These are phyloP conservation scores for Dromius quadrimaculatus DNA, from an alignment of 2,888 invertebrate genomes.

Conservation along the genomic window DNA sequence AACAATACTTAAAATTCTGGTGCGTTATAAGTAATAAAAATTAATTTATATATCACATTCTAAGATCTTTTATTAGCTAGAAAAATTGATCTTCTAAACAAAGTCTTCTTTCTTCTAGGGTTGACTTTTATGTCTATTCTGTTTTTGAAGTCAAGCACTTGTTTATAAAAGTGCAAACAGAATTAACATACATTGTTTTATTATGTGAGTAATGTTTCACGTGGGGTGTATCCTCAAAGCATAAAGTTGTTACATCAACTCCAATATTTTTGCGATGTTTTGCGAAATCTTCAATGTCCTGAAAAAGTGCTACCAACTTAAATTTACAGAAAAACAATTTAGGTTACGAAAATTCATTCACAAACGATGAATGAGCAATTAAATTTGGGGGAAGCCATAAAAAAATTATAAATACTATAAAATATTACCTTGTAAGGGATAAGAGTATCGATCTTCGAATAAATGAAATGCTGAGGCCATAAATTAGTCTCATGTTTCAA, in stretches of 20 bases:
- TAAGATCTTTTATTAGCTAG: no score
- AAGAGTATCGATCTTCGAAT: conserved; percentile 77
- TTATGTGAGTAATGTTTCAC: conserved; percentile 78
- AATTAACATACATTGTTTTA: conserved; percentile 72
- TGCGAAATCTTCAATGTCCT: conserved; percentile 78
- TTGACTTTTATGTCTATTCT: conserved; percentile 1
- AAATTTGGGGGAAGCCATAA: no score
- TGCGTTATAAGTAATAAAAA: no score
- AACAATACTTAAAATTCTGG: no score
- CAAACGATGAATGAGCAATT: no score
- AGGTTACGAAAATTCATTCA: conserved; percentile 12
- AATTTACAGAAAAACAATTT: conserved; percentile 15
- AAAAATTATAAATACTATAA: not conserved
- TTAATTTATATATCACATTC: no score
- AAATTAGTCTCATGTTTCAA: conserved; percentile 71
- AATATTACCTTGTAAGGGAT: conserved; percentile 72
- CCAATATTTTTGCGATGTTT: conserved; percentile 71
- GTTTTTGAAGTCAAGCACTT: conserved; percentile 66
- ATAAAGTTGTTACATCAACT: conserved; percentile 72
- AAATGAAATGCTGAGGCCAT: conserved; percentile 80
- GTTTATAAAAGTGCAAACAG: conserved; percentile 72
- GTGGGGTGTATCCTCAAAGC: conserved; percentile 80
- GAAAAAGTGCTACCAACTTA: conserved; percentile 36
- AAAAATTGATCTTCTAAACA: not conserved
- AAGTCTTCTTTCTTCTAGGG: not conserved